phyloP scores from a whole-genome alignment of 2,888 invertebrate species.

The Neoitamus cyanurus region DNA sequence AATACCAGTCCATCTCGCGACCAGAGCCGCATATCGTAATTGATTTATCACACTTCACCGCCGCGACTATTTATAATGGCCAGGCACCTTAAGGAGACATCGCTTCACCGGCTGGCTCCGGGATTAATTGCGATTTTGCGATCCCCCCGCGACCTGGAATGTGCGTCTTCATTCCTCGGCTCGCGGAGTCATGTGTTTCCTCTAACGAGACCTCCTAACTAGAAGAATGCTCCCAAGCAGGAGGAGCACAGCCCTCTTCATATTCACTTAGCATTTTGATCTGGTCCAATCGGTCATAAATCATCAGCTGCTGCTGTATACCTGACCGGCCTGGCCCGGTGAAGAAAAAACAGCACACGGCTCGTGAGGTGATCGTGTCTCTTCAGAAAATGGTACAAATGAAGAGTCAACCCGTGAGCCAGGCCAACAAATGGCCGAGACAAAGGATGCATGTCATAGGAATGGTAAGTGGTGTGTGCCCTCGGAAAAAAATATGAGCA shows the following conservation, averaged over 20 bases:
- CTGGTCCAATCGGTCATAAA: constrained; percentile 32
- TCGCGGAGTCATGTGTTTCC: not conserved
- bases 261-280: constrained; percentile 24
- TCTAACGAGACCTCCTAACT: constrained; percentile 23
- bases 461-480: not conserved
- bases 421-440: not conserved
- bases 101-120: not conserved
- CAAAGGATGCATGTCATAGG: not conserved
- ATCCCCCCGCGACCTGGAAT: not conserved
- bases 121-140: not conserved
- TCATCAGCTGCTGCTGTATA: constrained; percentile 13
- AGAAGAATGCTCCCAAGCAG: not conserved
- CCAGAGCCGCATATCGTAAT: not conserved
- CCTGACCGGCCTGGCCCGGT: too few relatives aligned
- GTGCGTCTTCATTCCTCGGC: constrained; percentile 8
- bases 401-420: not conserved
- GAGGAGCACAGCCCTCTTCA: not conserved
- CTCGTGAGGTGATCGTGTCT: constrained; percentile 14
- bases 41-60: constrained; percentile 27
- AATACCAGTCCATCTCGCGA: constrained; percentile 4
- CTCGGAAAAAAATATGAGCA: not conserved
- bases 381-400: constrained; percentile 5
- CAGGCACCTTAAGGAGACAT: not conserved
- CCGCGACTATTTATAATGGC: not conserved
- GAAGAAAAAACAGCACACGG: not conserved